Percentiles rank a stretch among this genome's conserved stretches.
Conservation (phyloP, 2,113 vertebrate genomes). For the Entomyzon cyanotis region DNA sequence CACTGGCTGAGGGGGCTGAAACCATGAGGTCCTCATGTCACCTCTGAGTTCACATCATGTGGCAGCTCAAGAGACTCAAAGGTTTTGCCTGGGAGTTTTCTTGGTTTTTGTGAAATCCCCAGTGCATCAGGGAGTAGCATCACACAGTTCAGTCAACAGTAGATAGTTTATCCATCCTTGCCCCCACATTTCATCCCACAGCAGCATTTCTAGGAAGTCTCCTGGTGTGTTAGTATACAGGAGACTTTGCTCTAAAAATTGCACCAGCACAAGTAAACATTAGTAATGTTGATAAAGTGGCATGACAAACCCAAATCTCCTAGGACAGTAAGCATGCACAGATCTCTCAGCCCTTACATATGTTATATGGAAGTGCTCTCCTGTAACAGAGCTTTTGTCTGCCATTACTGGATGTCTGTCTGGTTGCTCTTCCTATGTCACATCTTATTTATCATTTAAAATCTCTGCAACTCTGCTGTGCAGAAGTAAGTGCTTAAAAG, state of each 20-base stretch:
- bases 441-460: conserved; percentile 3
- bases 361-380: not conserved
- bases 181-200: not conserved
- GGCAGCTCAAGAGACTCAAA: not conserved
- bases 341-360: not conserved
- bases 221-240: not conserved
- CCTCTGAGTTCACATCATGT: not conserved
- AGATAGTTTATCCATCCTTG: not conserved
- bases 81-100: not conserved
- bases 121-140: not conserved
- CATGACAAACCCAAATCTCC: not conserved
- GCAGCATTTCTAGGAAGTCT: not conserved
- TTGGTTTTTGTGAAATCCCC: not conserved
- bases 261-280: not conserved
- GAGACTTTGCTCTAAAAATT: not conserved
- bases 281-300: not conserved
- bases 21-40: not conserved
- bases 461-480: not conserved
- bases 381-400: not conserved
- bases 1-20: not conserved
- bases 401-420: not conserved
- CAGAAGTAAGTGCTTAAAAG: not conserved
- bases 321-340: not conserved
- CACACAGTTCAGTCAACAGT: not conserved
- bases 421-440: not conserved